A percentile compares a stretch with the other conserved stretches of the same genome.
Conservation (phyloP, 2,113 vertebrate genomes). For the Hippocampus abdominalis region DNA sequence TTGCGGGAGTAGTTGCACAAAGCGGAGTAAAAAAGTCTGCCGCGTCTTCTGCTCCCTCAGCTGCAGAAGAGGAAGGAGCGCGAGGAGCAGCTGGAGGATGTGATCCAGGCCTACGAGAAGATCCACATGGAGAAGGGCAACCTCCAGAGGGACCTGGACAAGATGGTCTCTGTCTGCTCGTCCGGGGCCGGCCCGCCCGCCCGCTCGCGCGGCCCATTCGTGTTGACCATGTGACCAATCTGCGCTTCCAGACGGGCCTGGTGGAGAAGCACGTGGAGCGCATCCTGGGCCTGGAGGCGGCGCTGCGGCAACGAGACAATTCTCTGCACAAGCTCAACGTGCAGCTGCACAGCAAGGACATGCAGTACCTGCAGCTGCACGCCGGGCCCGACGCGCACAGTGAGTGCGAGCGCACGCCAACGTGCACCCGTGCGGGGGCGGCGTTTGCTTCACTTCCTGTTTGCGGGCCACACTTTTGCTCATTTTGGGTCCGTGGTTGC, state of each 20-base stretch:
- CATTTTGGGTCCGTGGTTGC: neutral
- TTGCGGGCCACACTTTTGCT: neutral
- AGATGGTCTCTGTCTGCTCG: constrained; percentile 78
- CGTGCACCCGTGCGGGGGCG: too few relatives aligned
- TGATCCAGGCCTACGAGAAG: constrained; percentile 97
- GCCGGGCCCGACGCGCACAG: constrained; percentile 79
- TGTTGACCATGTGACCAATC: constrained; percentile 1
- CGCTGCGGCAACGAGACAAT: constrained; percentile 81
- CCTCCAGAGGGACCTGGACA: constrained; percentile 88
- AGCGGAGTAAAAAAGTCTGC: constrained; percentile 1
- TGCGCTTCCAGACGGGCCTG: constrained; percentile 79
- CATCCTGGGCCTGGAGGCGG: constrained; percentile 87
- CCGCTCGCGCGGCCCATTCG: neutral
- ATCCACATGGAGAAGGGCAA: constrained; percentile 95
- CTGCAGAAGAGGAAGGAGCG: constrained; percentile 93
- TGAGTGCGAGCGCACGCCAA: constrained; percentile 60
- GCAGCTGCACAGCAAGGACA: constrained; percentile 81
- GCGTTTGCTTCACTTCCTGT: neutral
- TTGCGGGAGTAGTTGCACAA: neutral
- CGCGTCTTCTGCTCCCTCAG: constrained; percentile 54
- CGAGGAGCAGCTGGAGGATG: constrained; percentile 93
- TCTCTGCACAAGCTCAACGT: constrained; percentile 82
- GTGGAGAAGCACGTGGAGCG: constrained; percentile 92
- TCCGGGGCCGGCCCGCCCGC: too few relatives aligned
- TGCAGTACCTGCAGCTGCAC: constrained; percentile 88